Evolutionary conservation across 2,797 vertebrate genomes (phyloP).

Genomic region (Protosalanx chinensis): DNA sequence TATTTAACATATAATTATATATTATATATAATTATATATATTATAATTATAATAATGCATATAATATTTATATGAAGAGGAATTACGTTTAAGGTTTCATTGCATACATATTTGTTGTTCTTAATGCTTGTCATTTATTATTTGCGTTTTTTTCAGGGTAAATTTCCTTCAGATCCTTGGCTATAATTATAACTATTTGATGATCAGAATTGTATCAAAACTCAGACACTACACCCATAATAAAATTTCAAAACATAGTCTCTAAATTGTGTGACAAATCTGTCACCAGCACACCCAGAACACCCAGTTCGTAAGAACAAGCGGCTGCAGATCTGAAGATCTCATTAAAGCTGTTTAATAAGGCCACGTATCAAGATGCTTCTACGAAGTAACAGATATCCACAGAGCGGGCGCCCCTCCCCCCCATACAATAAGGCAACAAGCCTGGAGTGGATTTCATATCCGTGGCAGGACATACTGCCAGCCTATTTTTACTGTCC

Average conservation of each 20-base stretch:
- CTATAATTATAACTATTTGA: no score
- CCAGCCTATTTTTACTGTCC: conserved; percentile 74
- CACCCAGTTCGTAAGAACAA: conserved; percentile 36
- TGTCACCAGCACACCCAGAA: neutral
- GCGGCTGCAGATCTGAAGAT: conserved; percentile 65
- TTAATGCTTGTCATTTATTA: no score
- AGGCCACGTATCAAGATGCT: conserved; percentile 66
- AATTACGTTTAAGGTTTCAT: no score
- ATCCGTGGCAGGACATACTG: conserved; percentile 61
- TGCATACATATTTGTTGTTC: no score
- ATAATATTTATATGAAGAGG: no score
- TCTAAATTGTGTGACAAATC: neutral
- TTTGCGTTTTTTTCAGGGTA: no score
- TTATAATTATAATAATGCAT: no score
- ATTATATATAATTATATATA: no score
- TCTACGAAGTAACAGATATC: conserved; percentile 71
- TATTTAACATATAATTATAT: no score
- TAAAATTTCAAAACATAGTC: neutral
- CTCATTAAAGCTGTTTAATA: conserved; percentile 69
- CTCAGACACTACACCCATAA: no score
- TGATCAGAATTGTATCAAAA: no score
- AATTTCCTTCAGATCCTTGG: no score
- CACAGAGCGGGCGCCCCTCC: neutral
- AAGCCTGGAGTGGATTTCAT: conserved; percentile 67
- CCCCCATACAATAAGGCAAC: conserved; percentile 60